These are phyloP conservation scores for Anisognathus igniventris DNA, from an alignment of 2,797 vertebrate genomes.

Conservation along the genomic window DNA sequence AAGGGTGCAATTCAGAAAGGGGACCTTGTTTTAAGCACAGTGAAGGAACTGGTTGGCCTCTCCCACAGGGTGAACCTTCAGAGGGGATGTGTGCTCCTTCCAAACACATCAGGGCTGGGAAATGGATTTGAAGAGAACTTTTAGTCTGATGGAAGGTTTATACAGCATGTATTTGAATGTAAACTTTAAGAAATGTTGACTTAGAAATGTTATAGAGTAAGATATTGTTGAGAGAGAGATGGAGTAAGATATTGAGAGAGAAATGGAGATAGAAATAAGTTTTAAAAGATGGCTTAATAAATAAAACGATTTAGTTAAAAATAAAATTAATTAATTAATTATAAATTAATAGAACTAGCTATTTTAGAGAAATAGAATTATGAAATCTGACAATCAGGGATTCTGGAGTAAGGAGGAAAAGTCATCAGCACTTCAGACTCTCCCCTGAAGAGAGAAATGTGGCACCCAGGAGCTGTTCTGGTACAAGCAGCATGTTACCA, in stretches of 20 bases:
- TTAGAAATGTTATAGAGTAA: not conserved
- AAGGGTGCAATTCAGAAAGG: not conserved
- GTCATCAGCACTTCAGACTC: not conserved
- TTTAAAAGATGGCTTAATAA: not conserved
- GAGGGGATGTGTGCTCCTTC: rapidly evolving
- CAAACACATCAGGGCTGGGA: too few relatives aligned
- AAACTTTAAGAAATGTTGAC: not conserved
- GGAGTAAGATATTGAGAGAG: not conserved
- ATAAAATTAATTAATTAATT: too few relatives aligned
- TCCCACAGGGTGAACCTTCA: not conserved
- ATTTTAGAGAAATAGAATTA: not conserved
- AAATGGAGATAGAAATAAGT: not conserved
- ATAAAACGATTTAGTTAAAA: not conserved
- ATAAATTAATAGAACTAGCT: not conserved
- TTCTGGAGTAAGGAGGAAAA: not conserved
- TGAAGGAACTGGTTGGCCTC: not conserved
- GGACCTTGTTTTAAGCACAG: not conserved
- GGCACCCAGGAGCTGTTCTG: not conserved
- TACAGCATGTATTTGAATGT: not conserved
- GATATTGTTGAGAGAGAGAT: not conserved
- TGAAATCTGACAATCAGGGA: not conserved
- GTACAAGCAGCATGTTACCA: rapidly evolving
- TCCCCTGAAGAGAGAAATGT: rapidly evolving
- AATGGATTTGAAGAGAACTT: not conserved
- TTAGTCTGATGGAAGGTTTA: not conserved